Conservation (phyloP, 2,113 vertebrate species). For the Poeciliopsis prolifica region DNA sequence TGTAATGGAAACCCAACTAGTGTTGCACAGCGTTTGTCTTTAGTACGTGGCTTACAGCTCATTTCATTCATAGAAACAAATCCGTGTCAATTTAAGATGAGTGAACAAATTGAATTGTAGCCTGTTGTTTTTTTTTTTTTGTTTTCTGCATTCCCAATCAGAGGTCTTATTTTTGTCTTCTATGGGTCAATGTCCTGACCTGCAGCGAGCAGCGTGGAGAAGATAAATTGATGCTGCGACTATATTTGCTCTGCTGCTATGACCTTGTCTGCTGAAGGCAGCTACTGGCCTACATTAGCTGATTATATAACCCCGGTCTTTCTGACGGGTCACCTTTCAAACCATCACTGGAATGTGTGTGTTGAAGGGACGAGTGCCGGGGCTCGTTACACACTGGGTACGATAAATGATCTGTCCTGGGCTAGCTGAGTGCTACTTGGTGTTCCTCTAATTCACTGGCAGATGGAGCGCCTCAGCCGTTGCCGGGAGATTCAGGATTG, state of each 20-base stretch:
- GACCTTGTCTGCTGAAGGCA: slow-evolving; percentile 60
- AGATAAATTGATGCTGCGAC: slow-evolving; percentile 15
- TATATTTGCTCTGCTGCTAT: slow-evolving; percentile 36
- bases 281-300: slow-evolving; percentile 56
- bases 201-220: slow-evolving; percentile 9
- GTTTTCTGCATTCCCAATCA: not conserved
- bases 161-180: too few relatives aligned
- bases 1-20: too few relatives aligned
- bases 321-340: slow-evolving; percentile 29
- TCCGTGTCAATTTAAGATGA: not conserved
- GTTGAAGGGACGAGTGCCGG: not conserved
- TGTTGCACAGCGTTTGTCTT: not conserved
- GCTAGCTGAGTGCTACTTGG: slow-evolving; percentile 12
- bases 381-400: not conserved
- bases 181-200: slow-evolving; percentile 19
- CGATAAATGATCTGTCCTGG: slow-evolving; percentile 25
- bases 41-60: not conserved
- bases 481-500: slow-evolving; percentile 1
- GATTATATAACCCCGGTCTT: slow-evolving; percentile 51
- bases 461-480: not conserved
- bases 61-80: not conserved
- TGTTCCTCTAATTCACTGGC: not conserved
- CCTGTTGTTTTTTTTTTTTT: not conserved
- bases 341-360: slow-evolving; percentile 42
- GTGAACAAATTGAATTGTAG: not conserved